Evolutionary conservation across 2,888 invertebrate species (phyloP), one percentile per base, ranked within the genome.

Genomic region (Dicyrtoma fusca): DNA sequence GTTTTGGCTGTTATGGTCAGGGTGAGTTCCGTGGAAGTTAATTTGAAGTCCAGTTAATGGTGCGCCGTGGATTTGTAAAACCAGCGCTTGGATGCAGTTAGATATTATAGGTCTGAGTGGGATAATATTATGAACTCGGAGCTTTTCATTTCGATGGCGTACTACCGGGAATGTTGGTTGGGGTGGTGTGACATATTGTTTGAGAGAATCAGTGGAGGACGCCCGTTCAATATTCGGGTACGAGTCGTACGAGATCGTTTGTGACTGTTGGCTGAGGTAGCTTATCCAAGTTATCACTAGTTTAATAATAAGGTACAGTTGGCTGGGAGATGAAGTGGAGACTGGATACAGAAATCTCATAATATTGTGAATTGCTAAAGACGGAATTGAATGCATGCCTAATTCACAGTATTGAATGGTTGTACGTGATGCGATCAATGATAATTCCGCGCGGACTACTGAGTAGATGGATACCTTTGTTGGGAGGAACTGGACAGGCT

Each of bases 371-470:
- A 34, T 34, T 34, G 34, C 34, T 5, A 34, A 34, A 34, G 8
- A 34, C 8, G 34, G 34, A 34, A 34, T 34, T 3, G 34, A 34
- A 34, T 34, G 34, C 34, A 34, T 34, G 34, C 14, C 57, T 57
- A 21, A 57, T 57, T 57, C 57, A 25, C n/a, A n/a, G 57, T 57
- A 25, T 21, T 23, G 14, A 26, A 55, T 55, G 66, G n/a, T 14
- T 51, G 66, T 66, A 66, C 51, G 61, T 69, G 69, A 69, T 51
- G 61, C 5, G 25, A 69, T 69, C 59, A 69, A 59, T 47, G 59
- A 19, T 34, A 17, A 25, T 42, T 34, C 44, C 62, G 10, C 17
- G 23, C 53, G 10, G 23, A 53, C 19, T 17, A 19, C 14, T 63
- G 21, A 34, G 34, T 61, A 34, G n/a, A 17, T 34, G 34, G 26